Conservation (phyloP, 2,113 vertebrate species). For the Mus pahari region DNA sequence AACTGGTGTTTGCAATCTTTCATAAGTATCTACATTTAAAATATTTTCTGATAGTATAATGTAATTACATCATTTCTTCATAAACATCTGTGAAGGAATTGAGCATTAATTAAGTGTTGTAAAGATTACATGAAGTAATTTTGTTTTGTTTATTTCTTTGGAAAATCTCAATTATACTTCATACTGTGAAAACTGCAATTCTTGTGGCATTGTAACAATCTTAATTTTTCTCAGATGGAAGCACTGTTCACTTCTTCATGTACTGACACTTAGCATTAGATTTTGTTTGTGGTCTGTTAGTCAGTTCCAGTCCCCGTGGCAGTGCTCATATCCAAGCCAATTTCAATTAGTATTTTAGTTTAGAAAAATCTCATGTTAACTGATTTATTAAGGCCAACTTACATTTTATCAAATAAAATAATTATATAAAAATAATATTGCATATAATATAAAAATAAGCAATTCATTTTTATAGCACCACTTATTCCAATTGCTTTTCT, state of each 20-base stretch:
- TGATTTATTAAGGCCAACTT: conserved; percentile 65
- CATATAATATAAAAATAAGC: neutral
- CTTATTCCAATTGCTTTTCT: neutral
- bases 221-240: conserved; percentile 51
- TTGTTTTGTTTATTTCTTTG: neutral
- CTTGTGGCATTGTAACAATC: neutral
- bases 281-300: conserved; percentile 54
- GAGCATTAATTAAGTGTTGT: neutral
- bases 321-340: conserved; percentile 52
- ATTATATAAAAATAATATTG: too few species aligned
- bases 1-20: neutral
- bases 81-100: neutral
- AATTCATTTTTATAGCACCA: neutral
- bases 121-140: conserved; percentile 32
- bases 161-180: neutral
- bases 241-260: neutral
- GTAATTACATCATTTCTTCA: neutral
- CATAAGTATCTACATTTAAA: neutral
- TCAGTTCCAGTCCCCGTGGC: conserved; percentile 19
- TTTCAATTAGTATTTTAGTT: conserved; percentile 56
- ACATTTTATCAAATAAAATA: conserved; percentile 46
- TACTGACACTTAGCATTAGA: conserved; percentile 48
- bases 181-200: neutral
- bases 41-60: neutral
- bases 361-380: neutral